Conservation (phyloP, 2,888 invertebrate genomes). For the Polyploca ridens region DNA sequence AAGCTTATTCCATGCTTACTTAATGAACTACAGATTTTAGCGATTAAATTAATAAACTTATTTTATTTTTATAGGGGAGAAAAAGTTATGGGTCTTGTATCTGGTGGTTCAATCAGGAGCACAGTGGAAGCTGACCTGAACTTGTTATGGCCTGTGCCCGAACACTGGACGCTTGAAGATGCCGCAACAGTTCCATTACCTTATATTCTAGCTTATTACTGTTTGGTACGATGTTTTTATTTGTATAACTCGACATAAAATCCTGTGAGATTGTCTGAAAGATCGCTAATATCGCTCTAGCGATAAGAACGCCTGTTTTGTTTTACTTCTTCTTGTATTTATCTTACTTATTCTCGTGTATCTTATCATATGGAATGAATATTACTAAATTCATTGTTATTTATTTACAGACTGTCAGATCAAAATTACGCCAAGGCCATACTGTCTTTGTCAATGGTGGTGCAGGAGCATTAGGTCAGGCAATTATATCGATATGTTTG, state of each 20-base stretch:
- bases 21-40: background rate
- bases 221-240: slow-evolving; percentile 38
- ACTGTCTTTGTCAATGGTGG: slow-evolving; percentile 48
- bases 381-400: no score
- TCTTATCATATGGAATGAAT: no score
- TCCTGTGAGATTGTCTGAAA: no score
- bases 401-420: slow-evolving; percentile 32
- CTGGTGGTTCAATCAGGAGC: slow-evolving; percentile 79
- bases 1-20: background rate
- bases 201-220: slow-evolving; percentile 48
- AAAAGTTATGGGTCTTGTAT: slow-evolving; percentile 86
- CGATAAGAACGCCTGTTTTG: no score
- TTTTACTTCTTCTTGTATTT: no score
- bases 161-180: slow-evolving; percentile 87
- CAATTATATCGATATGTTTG: slow-evolving; percentile 47
- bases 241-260: background rate
- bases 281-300: no score
- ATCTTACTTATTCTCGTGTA: no score
- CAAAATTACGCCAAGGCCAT: slow-evolving; percentile 19
- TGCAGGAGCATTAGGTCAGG: slow-evolving; percentile 53
- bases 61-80: slow-evolving; percentile 59
- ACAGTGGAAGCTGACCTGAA: slow-evolving; percentile 77
- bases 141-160: slow-evolving; percentile 87
- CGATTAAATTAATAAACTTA: background rate
- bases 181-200: slow-evolving; percentile 90